Evolutionary conservation across 2,797 vertebrate species (phyloP), one percentile per base, ranked within the genome.

Genomic region (Rhinella marina): DNA sequence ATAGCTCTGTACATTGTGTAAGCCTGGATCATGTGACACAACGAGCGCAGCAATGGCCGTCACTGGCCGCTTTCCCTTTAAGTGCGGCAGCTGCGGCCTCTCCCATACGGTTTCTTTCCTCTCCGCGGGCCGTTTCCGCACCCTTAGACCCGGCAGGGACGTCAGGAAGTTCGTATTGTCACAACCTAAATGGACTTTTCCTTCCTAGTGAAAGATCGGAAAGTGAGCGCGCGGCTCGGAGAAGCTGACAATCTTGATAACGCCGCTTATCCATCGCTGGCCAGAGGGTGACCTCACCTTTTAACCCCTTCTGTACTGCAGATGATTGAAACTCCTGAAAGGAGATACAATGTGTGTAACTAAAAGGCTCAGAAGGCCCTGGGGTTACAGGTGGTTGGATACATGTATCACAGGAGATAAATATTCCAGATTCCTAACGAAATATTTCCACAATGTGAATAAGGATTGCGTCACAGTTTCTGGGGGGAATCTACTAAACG

Each of bases 151-250:
- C 87, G 64, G 77, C 68, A 50, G 82, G 2, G 85, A 59, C 27
- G 80, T 64, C 68, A 84, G 88, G 72, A 87, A 70, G 23, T 77
- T 76, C 73, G 68, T 76, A 85, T 85, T 88, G 87, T 88, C 87
- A 77, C 73, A 81, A 57, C 75, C 84, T 64, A 88, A 90, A 90
- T 88, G 84, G 90, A 85, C 82, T 84, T 86, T 90, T 90, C 90
- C 90, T 90, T 82, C 59, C 41, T 78, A 68, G 56, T 85, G 87
- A 88, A 88, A 88, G 83, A 85, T 88, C 87, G 87, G 83, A 88
- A 88, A 85, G 87, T 66, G 81, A 88, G 72, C 23, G 87, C 48
- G 25, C 32, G 3, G 41, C 76, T 41, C 56, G 2, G 41, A n/a
- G 87, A 83, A 85, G 77, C 57, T 79, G 81, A 84, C 81, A 4